Base-by-base conservation (phyloP, 1,140 invertebrate genomes). In the Belonocnema kinseyi region DNA sequence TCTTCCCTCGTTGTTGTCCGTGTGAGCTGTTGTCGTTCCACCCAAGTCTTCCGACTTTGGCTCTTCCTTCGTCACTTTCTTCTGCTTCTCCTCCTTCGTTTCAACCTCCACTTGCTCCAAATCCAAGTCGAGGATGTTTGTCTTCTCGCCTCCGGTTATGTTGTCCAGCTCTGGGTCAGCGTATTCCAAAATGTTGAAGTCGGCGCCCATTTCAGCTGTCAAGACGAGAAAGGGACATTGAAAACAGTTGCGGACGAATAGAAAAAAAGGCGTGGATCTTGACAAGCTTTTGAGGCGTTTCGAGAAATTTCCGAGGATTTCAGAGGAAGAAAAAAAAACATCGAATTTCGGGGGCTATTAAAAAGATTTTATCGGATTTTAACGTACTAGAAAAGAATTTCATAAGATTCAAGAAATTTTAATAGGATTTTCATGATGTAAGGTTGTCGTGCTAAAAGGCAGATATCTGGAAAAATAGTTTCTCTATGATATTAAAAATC, bases 141-240 rank as follows among this genome's bases (percentile, higher is more conserved):
- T 95, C 82, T 95, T 95, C 74, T 94, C 94, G 11, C 94, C 94
- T 73, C 94, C 95, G 66, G 94, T 93, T 80, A 96, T 93, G 72
- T 95, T 95, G 77, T 97, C 96, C n/a, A 98, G 91, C 90, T 98
- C 97, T 1, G 97, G 96, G 93, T 99, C 97, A 0, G 97, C 97
- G 92, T 98, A 99, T 90, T 98, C 97, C 53, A 99, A 89, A 85
- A 99, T 98, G 89, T 99, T 98, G 90, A 99, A 99, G 90, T 98
- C 97, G 86, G 97, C 95, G 16, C 97, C 97, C 93, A 98, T 96
- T 92, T 97, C 96, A 50, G 95, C 97, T 92, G 92, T 92, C 81
- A 93, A 86, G 50, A 40, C 11, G 58, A 26, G 21, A 21, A 12
- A 26, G 19, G 77, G 46, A 76, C 66, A 73, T 70, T 58, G 76